Evolutionary conservation across 2,797 vertebrate genomes (phyloP).

Genomic region (Sebastes wilsoni): DNA sequence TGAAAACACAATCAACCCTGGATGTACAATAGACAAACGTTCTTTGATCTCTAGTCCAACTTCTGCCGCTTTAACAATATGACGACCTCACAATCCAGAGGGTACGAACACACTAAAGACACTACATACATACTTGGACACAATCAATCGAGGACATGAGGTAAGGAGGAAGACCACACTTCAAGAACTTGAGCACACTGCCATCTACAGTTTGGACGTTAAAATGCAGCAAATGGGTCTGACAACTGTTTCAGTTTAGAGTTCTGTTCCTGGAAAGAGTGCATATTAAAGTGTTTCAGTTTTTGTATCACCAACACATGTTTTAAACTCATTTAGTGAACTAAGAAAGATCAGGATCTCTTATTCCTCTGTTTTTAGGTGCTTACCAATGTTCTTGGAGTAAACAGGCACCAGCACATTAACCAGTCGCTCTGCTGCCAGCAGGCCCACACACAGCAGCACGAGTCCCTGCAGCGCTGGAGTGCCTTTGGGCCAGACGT

Average conservation of each 20-base stretch:
- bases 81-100: neutral
- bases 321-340: neutral
- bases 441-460: constrained; percentile 86
- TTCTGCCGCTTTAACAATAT: neutral
- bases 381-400: constrained; percentile 91
- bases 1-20: neutral
- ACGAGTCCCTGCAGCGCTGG: constrained; percentile 84
- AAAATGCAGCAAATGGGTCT: neutral
- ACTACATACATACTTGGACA: neutral
- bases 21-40: neutral
- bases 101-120: neutral
- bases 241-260: neutral
- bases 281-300: neutral
- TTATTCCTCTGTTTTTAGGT: neutral
- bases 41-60: neutral
- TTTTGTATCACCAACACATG: neutral
- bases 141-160: neutral
- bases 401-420: constrained; percentile 92
- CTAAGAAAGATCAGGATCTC: too few relatives aligned
- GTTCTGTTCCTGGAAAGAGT: neutral
- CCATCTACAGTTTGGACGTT: constrained; percentile 14
- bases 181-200: constrained; percentile 7
- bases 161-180: neutral
- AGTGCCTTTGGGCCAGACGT: constrained; percentile 87
- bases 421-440: constrained; percentile 86